Evolutionary conservation across 2,113 vertebrate genomes (phyloP), one percentile per base, ranked within the genome.

Genomic region (Mus musculus): DNA sequence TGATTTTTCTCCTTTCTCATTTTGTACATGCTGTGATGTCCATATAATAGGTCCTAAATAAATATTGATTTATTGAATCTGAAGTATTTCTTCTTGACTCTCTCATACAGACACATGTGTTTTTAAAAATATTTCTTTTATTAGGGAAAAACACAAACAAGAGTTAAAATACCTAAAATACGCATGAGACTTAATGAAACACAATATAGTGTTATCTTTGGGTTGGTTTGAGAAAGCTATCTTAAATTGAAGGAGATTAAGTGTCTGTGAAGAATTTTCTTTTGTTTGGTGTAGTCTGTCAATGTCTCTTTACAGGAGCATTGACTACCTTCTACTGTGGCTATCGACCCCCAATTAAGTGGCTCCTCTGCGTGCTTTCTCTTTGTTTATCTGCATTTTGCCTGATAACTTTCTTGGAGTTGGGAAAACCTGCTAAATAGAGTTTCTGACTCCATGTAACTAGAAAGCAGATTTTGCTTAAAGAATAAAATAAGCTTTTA

Each of bases 241-340:
- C 52, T 71, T 59, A 87, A 75, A 94, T 69, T 52, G 65, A 46
- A 92, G 85, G n/a, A 84, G 69, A 94, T 90, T 59, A 96, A 88
- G 69, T 33, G 8, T 8, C 71, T 72, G 72, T 59, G 12, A 73
- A 88, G 78, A 88, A 26, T 59, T 87, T 88, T 65, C 80, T 75
- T 97, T 95, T 96, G 94, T 82, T 93, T 89, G 56, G 14, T 22
- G 0, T 16, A 7, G 56, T 42, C 91, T 94, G 19, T 93, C 52
- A 94, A 86, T 54, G 52, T 33, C 92, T 36, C 3, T 92, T 89
- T 67, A 42, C 12, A n/a, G 11, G 1, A 28, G 22, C 85, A 90
- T 81, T 71, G 96, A 93, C 86, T 86, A 16, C 59, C 39, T 49
- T 39, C 71, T 33, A 14, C 19, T 2, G n/a, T 72, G 85, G n/a